Base-by-base conservation (phyloP, 2,113 vertebrate species). In the Rhea americana region DNA sequence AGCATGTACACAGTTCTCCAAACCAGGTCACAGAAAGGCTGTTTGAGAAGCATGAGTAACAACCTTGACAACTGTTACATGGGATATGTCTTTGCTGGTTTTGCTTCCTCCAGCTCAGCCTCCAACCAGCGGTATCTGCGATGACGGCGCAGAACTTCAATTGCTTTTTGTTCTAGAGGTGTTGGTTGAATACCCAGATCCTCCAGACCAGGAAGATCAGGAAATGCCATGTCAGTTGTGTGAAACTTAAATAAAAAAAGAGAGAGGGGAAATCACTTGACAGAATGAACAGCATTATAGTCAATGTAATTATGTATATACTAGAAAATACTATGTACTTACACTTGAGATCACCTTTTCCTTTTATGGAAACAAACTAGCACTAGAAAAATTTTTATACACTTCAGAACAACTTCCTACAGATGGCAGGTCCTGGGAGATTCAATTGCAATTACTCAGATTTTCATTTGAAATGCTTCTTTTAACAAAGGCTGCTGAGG, bases 61-160 rank as follows among this genome's bases (percentile, higher is more conserved):
- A 39, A 48, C 47, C 63, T 26, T 48, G 22, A 55, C 45, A 85
- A 37, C 18, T 87, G 75, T 98, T 98, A 99, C 82, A 97, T 66
- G 55, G 94, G 95, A 76, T 99, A 97, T 0, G 98, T 98, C 96
- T 98, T 99, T 70, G 98, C 96, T 3, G 98, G 98, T 89, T 98
- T 98, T 24, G 97, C 97, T 5, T 98, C 98, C 13, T 98, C 98
- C 11, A 98, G 89, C 30, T 99, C 98, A 7, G 98, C 81, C 0
- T 98, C 98, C 88, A 99, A 90, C 98, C 98, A 99, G 87, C 99
- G 98, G 97, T 93, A 99, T 6, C 96, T 96, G 28, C 99, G 99
- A 82, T 99, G 99, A 32, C 98, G 98, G 30, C 99, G 98, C 90
- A 99, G 95, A 73, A 99, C 98, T 95, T 99, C 99, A 1, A 99